Percentiles rank a stretch among this genome's conserved stretches.
Evolutionary conservation across 1,140 invertebrate species (phyloP).

Genomic region (Proctacanthus coquilletti): DNA sequence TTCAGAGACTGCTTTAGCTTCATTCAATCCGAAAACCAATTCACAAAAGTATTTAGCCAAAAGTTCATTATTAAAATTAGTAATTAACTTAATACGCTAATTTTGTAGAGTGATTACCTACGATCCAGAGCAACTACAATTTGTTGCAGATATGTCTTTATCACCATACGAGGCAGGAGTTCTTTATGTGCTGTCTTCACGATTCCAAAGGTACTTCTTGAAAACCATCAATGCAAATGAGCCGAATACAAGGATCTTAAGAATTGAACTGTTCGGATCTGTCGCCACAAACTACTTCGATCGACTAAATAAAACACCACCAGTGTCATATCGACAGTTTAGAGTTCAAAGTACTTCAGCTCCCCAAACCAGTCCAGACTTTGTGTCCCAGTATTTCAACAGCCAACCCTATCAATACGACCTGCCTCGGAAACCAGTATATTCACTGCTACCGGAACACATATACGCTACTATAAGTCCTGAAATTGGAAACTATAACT

Average conservation of each 20-base stretch:
- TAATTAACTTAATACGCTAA: not conserved
- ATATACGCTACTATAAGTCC: too few relatives aligned
- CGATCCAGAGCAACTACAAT: constrained; percentile 52
- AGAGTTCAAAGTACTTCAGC: too few relatives aligned
- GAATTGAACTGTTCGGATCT: constrained; percentile 33
- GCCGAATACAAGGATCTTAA: constrained; percentile 45
- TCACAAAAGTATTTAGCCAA: constrained; percentile 39
- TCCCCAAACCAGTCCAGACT: too few relatives aligned
- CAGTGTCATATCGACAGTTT: too few relatives aligned
- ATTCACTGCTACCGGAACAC: too few relatives aligned
- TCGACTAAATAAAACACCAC: too few relatives aligned
- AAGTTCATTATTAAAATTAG: constrained; percentile 1
- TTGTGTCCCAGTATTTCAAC: too few relatives aligned
- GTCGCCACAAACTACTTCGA: too few relatives aligned
- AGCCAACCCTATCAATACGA: too few relatives aligned
- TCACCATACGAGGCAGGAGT: constrained; percentile 43
- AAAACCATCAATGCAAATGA: constrained; percentile 39
- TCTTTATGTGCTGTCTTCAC: constrained; percentile 51
- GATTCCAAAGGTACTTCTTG: constrained; percentile 63
- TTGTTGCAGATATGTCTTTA: constrained; percentile 53
- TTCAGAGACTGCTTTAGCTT: constrained; percentile 57
- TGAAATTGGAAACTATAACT: too few relatives aligned
- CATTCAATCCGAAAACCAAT: constrained; percentile 56
- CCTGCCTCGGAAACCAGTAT: too few relatives aligned
- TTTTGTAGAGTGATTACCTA: constrained; percentile 45